phyloP scores from a whole-genome alignment of 1,140 invertebrate species.

The Aphelinus certus region DNA sequence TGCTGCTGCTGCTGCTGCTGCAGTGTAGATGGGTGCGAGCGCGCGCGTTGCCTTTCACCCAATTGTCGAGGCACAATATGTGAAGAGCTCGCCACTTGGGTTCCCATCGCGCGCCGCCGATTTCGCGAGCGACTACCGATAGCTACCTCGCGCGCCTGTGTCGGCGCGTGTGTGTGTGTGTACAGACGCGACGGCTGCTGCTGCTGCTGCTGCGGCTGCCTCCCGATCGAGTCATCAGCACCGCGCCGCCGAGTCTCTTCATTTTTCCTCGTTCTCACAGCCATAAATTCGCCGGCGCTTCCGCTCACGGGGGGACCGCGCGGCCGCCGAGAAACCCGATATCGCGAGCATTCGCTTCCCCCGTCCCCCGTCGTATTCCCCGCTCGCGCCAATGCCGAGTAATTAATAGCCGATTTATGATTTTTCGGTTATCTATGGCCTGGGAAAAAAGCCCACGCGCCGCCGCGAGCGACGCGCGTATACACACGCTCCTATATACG shows the following conservation, averaged over 20 bases:
- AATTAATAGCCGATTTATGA: constrained; percentile 10
- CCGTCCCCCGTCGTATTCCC: background rate
- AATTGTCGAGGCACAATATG: constrained; percentile 66
- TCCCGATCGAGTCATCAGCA: constrained; percentile 6
- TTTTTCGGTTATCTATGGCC: background rate
- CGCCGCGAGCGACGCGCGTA: background rate
- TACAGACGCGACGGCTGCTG: background rate
- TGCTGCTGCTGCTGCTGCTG: constrained; percentile 25
- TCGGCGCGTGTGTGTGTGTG: background rate
- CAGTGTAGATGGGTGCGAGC: constrained; percentile 47
- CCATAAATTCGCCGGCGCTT: background rate
- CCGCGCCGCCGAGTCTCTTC: background rate
- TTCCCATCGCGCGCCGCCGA: constrained; percentile 63
- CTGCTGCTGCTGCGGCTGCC: background rate
- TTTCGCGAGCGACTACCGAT: constrained; percentile 26
- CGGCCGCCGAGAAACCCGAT: too few relatives aligned
- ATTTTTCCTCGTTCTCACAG: constrained; percentile 12
- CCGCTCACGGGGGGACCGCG: background rate
- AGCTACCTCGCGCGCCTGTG: constrained; percentile 18
- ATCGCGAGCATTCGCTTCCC: background rate
- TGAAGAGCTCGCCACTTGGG: constrained; percentile 60
- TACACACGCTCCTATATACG: background rate
- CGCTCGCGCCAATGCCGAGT: background rate
- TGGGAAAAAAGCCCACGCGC: constrained; percentile 1
- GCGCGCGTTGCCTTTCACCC: constrained; percentile 62